Evolutionary conservation across 2,797 vertebrate genomes (phyloP).

Genomic region (Ciconia nigra): DNA sequence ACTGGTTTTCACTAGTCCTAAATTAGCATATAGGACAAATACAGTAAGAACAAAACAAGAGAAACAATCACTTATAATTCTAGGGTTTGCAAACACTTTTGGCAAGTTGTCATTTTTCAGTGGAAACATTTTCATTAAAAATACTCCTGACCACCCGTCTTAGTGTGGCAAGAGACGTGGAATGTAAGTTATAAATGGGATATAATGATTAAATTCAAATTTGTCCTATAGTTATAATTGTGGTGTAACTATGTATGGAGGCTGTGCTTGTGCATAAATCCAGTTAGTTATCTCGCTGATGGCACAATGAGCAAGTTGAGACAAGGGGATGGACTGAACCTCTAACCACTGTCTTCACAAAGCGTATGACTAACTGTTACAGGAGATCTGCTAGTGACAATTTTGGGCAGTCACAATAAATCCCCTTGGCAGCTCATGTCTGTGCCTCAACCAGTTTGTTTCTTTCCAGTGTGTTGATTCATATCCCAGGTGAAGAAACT

Average conservation of each 20-base stretch:
- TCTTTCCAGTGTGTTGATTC: background rate
- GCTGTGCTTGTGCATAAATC: rapidly evolving
- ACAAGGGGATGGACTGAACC: background rate
- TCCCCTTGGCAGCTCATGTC: background rate
- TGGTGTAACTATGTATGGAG: rapidly evolving
- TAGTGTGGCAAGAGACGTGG: background rate
- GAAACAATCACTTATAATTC: background rate
- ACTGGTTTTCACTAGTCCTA: background rate
- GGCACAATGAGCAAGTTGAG: rapidly evolving
- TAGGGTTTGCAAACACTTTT: background rate
- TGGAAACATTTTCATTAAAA: background rate
- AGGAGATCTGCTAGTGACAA: background rate
- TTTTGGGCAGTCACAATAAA: background rate
- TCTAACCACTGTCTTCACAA: background rate
- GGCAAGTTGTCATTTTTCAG: background rate
- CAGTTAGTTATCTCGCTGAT: background rate
- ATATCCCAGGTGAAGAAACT: background rate
- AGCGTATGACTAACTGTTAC: background rate
- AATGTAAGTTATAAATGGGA: background rate
- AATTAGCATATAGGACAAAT: background rate
- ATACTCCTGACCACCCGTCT: background rate
- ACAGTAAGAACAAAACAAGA: background rate
- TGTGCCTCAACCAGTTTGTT: background rate
- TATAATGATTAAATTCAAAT: background rate
- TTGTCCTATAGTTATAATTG: background rate